These are phyloP conservation scores for Hucho hucho DNA, from an alignment of 2,113 vertebrate species.

Conservation along the genomic window DNA sequence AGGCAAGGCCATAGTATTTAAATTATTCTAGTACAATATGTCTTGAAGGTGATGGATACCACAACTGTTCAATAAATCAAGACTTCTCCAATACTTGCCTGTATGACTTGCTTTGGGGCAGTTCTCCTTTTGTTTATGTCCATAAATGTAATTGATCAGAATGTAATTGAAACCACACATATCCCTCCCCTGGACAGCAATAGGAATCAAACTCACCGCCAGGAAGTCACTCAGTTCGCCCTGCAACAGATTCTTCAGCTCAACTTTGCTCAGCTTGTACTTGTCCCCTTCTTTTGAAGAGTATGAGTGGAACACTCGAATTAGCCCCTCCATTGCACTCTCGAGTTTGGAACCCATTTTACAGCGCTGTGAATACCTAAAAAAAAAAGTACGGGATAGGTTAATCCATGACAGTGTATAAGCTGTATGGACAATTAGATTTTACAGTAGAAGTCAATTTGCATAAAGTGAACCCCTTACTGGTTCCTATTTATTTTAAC, in stretches of 20 bases:
- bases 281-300: constrained; percentile 90
- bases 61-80: no score
- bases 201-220: constrained; percentile 67
- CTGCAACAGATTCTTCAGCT: constrained; percentile 83
- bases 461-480: neutral
- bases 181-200: neutral
- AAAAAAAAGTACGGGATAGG: neutral
- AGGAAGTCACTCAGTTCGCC: constrained; percentile 80
- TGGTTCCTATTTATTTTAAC: neutral
- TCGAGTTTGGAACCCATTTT: constrained; percentile 81
- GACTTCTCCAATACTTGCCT: no score
- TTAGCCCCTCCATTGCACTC: constrained; percentile 80
- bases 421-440: neutral
- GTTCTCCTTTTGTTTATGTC: no score
- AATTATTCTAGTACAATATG: no score
- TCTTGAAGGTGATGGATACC: no score
- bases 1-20: no score
- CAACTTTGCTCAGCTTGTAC: constrained; percentile 86
- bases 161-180: neutral
- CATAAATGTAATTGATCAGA: neutral
- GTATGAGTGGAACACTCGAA: constrained; percentile 85
- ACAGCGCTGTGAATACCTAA: neutral
- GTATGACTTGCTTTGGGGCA: no score
- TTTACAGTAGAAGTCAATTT: neutral
- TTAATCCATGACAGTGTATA: neutral